Evolutionary conservation across 2,113 vertebrate species (phyloP).

Genomic region (Odobenus rosmarus): DNA sequence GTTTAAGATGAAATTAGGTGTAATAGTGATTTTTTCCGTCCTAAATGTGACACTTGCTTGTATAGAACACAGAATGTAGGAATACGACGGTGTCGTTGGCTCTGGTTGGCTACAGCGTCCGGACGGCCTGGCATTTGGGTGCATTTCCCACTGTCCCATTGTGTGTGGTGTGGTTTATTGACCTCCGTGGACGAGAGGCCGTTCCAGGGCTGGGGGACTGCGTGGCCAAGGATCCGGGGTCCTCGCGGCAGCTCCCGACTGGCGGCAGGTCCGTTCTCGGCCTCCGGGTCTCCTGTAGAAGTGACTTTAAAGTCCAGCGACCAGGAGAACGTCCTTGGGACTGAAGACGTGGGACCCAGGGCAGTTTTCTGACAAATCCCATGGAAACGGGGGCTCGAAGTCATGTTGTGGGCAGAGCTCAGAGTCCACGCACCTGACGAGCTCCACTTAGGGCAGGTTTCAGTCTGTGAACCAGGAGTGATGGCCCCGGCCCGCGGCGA

Average conservation of each 20-base stretch:
- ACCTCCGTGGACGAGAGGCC: too few relatives aligned
- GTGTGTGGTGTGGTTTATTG: too few relatives aligned
- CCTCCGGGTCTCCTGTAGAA: background rate
- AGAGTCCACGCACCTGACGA: accelerated
- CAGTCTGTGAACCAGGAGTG: background rate
- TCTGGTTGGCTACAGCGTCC: accelerated
- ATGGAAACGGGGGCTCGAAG: background rate
- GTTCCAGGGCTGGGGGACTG: background rate
- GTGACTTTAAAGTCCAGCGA: background rate
- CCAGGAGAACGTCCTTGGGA: background rate
- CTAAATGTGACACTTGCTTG: background rate
- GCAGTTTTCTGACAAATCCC: background rate
- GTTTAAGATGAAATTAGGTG: background rate
- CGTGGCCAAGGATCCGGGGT: accelerated
- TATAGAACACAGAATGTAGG: accelerated
- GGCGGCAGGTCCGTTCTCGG: accelerated
- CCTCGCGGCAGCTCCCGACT: accelerated
- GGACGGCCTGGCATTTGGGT: accelerated
- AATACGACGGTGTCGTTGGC: accelerated
- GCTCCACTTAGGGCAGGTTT: accelerated
- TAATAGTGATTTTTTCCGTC: background rate
- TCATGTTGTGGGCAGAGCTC: background rate
- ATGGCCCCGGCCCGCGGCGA: accelerated
- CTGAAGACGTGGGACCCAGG: accelerated
- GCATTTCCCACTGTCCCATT: background rate